These are phyloP conservation scores for Gambelia wislizenii DNA, from an alignment of 2,797 vertebrate species.

Conservation along the genomic window DNA sequence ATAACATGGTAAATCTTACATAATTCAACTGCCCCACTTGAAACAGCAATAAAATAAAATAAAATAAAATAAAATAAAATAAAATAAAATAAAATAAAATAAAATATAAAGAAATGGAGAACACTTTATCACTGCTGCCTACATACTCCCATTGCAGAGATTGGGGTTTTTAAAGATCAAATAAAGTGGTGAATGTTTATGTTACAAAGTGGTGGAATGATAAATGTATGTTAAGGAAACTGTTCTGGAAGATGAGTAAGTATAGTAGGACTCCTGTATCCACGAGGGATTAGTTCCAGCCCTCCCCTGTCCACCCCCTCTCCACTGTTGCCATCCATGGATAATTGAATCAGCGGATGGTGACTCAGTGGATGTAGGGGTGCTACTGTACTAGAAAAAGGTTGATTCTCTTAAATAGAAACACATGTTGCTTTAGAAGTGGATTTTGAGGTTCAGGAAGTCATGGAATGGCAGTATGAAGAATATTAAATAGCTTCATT, in stretches of 20 bases:
- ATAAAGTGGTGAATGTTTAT: background rate
- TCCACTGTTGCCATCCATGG: background rate
- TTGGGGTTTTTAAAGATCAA: background rate
- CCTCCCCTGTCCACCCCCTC: too few species aligned
- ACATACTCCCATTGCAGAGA: too few species aligned
- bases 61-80: background rate
- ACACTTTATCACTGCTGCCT: background rate
- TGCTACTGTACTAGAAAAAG: conserved; percentile 62
- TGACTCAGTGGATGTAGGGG: too few species aligned
- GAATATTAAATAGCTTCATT: too few species aligned
- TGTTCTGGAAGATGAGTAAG: background rate
- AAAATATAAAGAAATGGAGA: too few species aligned
- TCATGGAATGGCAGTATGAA: background rate
- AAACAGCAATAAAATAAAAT: background rate
- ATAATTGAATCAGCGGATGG: too few species aligned
- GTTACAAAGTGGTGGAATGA: background rate
- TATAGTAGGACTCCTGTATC: too few species aligned
- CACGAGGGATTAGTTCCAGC: too few species aligned
- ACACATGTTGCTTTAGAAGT: background rate
- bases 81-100: background rate
- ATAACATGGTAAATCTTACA: background rate
- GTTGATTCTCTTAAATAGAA: conserved; percentile 53
- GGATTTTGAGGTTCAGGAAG: background rate
- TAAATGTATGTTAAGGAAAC: background rate
- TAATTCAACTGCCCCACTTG: background rate